Evolutionary conservation across 2,888 invertebrate species (phyloP).

Genomic region (Quadroppia sp.): DNA sequence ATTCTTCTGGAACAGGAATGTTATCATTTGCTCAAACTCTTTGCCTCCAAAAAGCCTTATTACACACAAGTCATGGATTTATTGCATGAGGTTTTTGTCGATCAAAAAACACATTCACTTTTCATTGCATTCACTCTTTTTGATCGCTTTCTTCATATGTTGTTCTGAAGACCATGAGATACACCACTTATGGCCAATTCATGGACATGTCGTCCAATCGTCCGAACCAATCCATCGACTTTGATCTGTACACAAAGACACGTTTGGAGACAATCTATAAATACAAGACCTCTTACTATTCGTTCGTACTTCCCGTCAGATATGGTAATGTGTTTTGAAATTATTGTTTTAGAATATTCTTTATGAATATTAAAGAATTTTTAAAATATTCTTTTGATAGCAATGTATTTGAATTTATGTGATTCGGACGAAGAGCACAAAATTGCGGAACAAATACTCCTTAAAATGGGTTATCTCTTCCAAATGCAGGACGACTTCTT

Average conservation of each 20-base stretch:
- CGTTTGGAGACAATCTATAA: not conserved
- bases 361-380: not conserved
- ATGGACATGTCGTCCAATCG: not conserved
- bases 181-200: not conserved
- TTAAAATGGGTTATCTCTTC: slow-evolving; percentile 1
- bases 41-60: slow-evolving; percentile 67
- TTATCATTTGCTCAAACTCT: slow-evolving; percentile 71
- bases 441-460: not conserved
- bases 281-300: slow-evolving; percentile 25
- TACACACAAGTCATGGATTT: slow-evolving; percentile 74
- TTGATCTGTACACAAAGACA: not conserved
- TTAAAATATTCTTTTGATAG: not conserved
- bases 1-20: not conserved
- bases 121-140: not conserved
- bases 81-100: slow-evolving; percentile 69
- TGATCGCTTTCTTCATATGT: not conserved
- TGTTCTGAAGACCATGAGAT: not conserved
- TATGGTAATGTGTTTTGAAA: slow-evolving; percentile 12
- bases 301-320: slow-evolving; percentile 9
- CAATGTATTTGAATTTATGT: not conserved
- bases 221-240: too few species aligned
- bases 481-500: slow-evolving; percentile 60
- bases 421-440: not conserved
- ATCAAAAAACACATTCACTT: too few species aligned
- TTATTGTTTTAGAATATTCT: not conserved